Conservation (phyloP, 2,888 invertebrate species). For the Morpho helenor region DNA sequence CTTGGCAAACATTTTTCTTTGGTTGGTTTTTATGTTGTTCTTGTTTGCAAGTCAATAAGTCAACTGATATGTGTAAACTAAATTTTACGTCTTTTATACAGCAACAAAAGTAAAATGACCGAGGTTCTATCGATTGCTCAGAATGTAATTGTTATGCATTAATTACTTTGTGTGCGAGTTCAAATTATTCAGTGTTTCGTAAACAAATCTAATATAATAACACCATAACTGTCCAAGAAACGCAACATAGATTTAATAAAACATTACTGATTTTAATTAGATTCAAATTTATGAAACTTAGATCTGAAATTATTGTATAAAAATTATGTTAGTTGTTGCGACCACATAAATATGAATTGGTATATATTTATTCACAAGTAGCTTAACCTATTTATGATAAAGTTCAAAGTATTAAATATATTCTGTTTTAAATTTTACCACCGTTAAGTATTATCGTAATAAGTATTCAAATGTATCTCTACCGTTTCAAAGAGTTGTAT, state of each 20-base stretch:
- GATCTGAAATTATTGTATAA: constrained; percentile 4
- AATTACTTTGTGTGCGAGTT: constrained; percentile 6
- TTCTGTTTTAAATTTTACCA: too few relatives aligned
- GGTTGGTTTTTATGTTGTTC: constrained; percentile 6
- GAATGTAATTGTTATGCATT: constrained; percentile 9
- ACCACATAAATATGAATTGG: constrained; percentile 1
- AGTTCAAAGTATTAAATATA: neutral
- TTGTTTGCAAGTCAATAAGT: constrained; percentile 15
- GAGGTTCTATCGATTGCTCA: constrained; percentile 27
- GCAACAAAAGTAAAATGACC: constrained; percentile 26
- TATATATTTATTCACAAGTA: constrained; percentile 10
- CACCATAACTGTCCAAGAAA: constrained; percentile 4
- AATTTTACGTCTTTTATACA: constrained; percentile 35
- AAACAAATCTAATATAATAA: constrained; percentile 3
- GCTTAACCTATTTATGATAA: neutral
- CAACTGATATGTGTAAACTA: constrained; percentile 32
- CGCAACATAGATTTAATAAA: constrained; percentile 3
- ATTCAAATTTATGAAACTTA: constrained; percentile 11
- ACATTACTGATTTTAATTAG: constrained; percentile 2
- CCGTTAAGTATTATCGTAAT: too few relatives aligned
- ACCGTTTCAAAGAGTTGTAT: too few relatives aligned
- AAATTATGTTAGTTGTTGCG: constrained; percentile 11
- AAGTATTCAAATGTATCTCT: too few relatives aligned
- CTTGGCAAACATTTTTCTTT: constrained; percentile 20
- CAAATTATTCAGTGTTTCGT: constrained; percentile 8